Evolutionary conservation across 2,113 vertebrate genomes (phyloP), one percentile per base, ranked within the genome.

Genomic region (Gavia stellata): DNA sequence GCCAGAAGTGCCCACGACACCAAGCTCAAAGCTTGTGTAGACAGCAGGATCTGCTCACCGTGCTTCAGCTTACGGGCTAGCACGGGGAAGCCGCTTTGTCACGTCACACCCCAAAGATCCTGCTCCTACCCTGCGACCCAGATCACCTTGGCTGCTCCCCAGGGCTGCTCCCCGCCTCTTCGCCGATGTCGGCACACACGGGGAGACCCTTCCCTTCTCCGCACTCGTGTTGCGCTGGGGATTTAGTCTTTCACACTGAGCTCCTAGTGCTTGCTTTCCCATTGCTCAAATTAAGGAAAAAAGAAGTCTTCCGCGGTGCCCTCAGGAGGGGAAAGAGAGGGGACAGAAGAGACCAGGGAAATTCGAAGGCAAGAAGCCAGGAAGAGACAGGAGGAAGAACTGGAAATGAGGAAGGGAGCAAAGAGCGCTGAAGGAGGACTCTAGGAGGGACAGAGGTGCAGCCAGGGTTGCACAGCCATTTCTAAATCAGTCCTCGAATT

Each of bases 221-320:
- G 18, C 15, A 1, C 33, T 28, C 0, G 0, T 1, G 17, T 3
- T 8, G 8, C 1, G 2, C 80, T 21, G 42, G 17, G 58, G 58
- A 56, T 53, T 63, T 20, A 5, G 28, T 4, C 13, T 28, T 36
- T 23, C 63, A 10, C 6, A 4, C 45, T 2, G 19, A 61, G 56
- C 31, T 66, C 12, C 81, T 3, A 9, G 38, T 1, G 18, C 21
- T 40, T 50, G 29, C 33, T 65, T 44, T 78, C 42, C 61, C 28
- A 5, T 47, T 12, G 66, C 50, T 49, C 18, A 49, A 7, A 40
- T 15, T 23, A 28, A 68, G 42, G 26, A 38, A 58, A 92, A n/a
- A n/a, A n/a, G n/a, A n/a, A 71, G 31, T 9, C 36, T 88, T 81
- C 18, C 15, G 29, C 0, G 5, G 17, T 55, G 38, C 6, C 29